These are phyloP conservation scores for Xestia rhomboidea DNA, from an alignment of 2,888 invertebrate species.

Conservation along the genomic window DNA sequence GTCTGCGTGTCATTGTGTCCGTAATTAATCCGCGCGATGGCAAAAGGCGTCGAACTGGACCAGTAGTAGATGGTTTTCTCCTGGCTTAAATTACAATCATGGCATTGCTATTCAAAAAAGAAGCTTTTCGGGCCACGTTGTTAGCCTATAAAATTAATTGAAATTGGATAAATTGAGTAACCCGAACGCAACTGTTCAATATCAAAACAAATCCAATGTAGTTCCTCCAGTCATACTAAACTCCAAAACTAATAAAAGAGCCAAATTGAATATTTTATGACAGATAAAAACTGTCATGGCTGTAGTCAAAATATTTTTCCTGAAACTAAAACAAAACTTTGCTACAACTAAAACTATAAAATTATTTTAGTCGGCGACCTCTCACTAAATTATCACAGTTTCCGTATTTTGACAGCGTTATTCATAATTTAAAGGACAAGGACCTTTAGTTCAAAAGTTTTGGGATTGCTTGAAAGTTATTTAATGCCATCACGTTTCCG, in stretches of 20 bases:
- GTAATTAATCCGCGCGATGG: not conserved
- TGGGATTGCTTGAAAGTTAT: conserved; percentile 43
- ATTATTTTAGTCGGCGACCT: conserved; percentile 37
- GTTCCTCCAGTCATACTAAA: not conserved
- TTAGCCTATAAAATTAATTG: not conserved
- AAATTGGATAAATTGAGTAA: not conserved
- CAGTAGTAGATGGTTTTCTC: not conserved
- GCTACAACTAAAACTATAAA: conserved; percentile 53
- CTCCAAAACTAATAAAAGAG: not conserved
- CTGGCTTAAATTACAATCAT: not conserved
- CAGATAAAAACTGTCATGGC: not conserved
- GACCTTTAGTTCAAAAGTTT: conserved; percentile 51
- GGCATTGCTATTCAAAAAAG: not conserved
- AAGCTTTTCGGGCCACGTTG: not conserved
- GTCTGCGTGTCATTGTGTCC: no score
- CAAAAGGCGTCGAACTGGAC: not conserved
- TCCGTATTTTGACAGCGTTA: conserved; percentile 54
- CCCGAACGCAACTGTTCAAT: not conserved
- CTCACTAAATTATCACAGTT: conserved; percentile 51
- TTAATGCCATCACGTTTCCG: conserved; percentile 14
- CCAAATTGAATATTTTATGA: conserved; percentile 16
- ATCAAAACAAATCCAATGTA: not conserved
- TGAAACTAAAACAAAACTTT: conserved; percentile 18
- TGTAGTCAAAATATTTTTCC: conserved; percentile 24
- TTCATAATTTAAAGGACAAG: conserved; percentile 46